Evolutionary conservation across 2,113 vertebrate species (phyloP), one percentile per base, ranked within the genome.

Genomic region (Aviceda subcristata): DNA sequence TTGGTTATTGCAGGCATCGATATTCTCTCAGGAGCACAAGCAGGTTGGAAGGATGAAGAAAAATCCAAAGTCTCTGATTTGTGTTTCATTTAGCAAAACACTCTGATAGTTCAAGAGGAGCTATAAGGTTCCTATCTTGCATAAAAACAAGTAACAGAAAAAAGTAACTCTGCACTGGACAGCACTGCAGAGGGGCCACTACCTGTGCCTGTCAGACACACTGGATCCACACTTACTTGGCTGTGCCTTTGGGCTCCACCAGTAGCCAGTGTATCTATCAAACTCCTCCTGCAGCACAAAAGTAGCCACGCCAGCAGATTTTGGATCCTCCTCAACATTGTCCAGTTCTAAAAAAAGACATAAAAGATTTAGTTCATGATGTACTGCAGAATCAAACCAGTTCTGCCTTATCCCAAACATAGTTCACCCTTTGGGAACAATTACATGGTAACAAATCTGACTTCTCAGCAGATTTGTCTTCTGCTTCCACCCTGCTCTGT

Each of bases 251-350:
- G 98, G 98, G 93, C 98, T 98, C 98, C 98, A 99, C 98, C 98
- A 99, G 93, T 98, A 98, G 76, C 98, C 98, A 26, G 98, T 98
- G 74, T 99, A 99, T 95, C 98, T 98, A 94, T 99, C 98, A 97
- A 99, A 99, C 86, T 99, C 98, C 89, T 99, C 98, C 90, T 99
- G 98, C 76, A 99, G 97, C 94, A 99, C 98, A 51, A 98, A 99
- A n/a, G 98, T 98, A 48, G 98, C 98, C 26, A 99, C 98, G 0
- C 98, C 98, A 63, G 98, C 98, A 62, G 98, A 98, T 84, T 98
- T 98, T 36, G 98, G 98, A 91, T 99, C 98, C 53, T 99, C 98
- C 88, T 99, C 98, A 59, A 98, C 86, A n/a, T 97, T 98, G 88
- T 97, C 97, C 86, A 98, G 91, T 30, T 98, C 98, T 99, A 79